A percentile compares a stretch with the other conserved stretches of the same genome.
Conservation (phyloP, 2,797 vertebrate genomes). For the Poeciliopsis infans region DNA sequence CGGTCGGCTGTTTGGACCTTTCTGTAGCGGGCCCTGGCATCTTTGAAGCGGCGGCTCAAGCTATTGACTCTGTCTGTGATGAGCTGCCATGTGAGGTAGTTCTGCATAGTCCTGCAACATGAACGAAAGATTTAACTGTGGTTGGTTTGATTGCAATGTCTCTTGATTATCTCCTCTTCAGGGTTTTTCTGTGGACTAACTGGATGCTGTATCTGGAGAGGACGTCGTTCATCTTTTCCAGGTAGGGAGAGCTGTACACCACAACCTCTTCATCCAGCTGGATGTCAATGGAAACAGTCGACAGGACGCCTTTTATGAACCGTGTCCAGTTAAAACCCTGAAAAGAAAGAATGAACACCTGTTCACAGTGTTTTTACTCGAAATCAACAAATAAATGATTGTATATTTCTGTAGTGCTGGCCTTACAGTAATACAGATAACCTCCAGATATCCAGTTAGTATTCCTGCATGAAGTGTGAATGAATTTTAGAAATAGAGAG, state of each 20-base stretch:
- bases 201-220: constrained; percentile 86
- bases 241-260: constrained; percentile 90
- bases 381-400: neutral
- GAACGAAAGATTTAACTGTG: neutral
- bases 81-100: constrained; percentile 94
- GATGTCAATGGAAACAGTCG: constrained; percentile 84
- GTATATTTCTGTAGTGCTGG: neutral
- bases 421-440: neutral
- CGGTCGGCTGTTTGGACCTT: constrained; percentile 80
- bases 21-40: constrained; percentile 88
- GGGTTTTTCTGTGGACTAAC: constrained; percentile 67
- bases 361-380: neutral
- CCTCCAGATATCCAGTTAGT: neutral
- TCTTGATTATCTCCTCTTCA: neutral
- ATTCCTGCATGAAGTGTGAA: neutral
- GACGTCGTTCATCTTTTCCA: constrained; percentile 87
- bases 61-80: constrained; percentile 89
- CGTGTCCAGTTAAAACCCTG: constrained; percentile 96
- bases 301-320: constrained; percentile 89
- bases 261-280: constrained; percentile 88
- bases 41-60: constrained; percentile 92
- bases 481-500: neutral
- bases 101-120: constrained; percentile 90
- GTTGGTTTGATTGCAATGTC: neutral
- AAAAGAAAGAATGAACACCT: constrained; percentile 8